Conservation (phyloP, 2,113 vertebrate genomes). For the Oryctolagus cuniculus region DNA sequence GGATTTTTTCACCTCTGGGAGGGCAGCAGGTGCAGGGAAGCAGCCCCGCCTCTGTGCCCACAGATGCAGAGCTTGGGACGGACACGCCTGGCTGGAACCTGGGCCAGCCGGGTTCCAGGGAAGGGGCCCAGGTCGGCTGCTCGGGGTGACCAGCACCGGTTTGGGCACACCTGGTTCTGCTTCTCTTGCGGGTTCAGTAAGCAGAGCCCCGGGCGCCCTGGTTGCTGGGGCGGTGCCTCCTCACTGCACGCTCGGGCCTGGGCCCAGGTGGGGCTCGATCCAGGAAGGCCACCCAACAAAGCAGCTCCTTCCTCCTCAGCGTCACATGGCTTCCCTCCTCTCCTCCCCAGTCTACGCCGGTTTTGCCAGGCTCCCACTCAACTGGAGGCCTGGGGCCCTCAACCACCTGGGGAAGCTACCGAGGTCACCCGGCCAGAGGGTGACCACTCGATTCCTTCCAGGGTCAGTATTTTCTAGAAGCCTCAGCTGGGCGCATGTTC, state of each 20-base stretch:
- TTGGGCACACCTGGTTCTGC: rapidly evolving
- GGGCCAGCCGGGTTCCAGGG: neutral
- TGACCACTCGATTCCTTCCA: neutral
- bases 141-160: neutral
- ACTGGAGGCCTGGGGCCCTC: neutral
- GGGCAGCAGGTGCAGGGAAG: neutral
- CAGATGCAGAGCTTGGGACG: neutral
- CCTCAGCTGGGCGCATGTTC: no score
- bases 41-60: neutral
- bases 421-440: neutral
- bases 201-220: neutral
- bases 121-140: no score
- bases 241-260: neutral
- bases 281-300: neutral
- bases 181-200: neutral
- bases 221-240: neutral
- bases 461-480: neutral
- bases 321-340: neutral
- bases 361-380: no score
- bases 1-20: neutral
- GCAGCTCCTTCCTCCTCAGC: rapidly evolving
- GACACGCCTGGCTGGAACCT: neutral
- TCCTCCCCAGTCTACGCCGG: neutral
- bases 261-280: neutral
- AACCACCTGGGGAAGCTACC: neutral